Base-by-base conservation (phyloP, 2,888 invertebrate genomes). In the Oligia fasciuncula region DNA sequence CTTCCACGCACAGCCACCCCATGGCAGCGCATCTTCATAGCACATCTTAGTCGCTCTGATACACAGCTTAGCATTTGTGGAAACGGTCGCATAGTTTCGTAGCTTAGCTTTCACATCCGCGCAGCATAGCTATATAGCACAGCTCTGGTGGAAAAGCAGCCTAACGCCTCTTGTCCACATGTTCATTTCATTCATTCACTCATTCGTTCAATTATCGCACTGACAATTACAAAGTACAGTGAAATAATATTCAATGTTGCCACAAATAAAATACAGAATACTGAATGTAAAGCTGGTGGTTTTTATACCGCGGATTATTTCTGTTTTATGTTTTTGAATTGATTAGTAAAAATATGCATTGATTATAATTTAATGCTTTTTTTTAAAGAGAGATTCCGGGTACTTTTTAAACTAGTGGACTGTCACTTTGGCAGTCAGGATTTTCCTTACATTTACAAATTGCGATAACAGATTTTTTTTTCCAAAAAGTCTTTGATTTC, bases 171-270 rank as follows among this genome's bases (percentile, higher is more conserved):
- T n/a, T 77, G 63, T 70, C 67, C 75, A 80, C 71, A 73, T 78
- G 81, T 80, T 79, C 83, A 77, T 70, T 78, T 57, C 85, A 82
- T 87, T 79, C 82, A 86, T 72, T 85, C 77, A 82, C 80, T 86
- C 83, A 80, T 76, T 83, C 83, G 75, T 84, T 87, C 79, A 83
- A 85, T 90, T 88, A 88, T 83, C 65, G 66, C 65, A 29, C 73
- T 84, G 87, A 84, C 81, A 87, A 87, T 84, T 87, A 79, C 77
- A 85, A 84, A 84, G 67, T 79, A 71, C 70, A 83, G 35, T 72
- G 80, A 73, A 79, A 85, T 81, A 80, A 76, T 80, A 81, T 79
- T 73, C 49, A 67, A 77, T 73, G 74, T 73, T 73, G 29, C 80
- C 72, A 75, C 76, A 74, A 77, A 71, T 72, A 68, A 79, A 82